Percentiles rank a stretch among this genome's conserved stretches.
Evolutionary conservation across 2,888 invertebrate species (phyloP).

Genomic region (Epistrophella euchroma): DNA sequence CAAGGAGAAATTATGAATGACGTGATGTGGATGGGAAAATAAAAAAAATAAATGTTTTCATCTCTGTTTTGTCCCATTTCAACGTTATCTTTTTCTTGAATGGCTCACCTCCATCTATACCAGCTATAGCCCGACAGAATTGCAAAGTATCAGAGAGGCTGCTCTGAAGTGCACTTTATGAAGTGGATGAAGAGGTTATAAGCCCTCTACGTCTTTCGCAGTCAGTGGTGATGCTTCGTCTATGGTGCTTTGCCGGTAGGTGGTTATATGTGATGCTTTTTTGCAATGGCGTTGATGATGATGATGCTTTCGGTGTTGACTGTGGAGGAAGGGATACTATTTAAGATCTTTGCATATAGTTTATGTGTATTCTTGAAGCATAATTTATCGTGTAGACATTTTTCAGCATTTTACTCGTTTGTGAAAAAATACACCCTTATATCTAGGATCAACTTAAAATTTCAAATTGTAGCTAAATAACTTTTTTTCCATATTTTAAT

Average conservation of each 20-base stretch:
- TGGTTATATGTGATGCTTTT: slow-evolving; percentile 53
- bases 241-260: slow-evolving; percentile 30
- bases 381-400: slow-evolving; percentile 66
- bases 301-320: slow-evolving; percentile 41
- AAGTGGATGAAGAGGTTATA: slow-evolving; percentile 76
- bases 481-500: slow-evolving; percentile 9
- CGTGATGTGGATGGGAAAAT: slow-evolving; percentile 69
- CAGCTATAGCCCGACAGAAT: not conserved
- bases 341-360: slow-evolving; percentile 57
- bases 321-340: slow-evolving; percentile 51
- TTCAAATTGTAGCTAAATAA: not conserved
- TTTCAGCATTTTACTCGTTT: slow-evolving; percentile 58
- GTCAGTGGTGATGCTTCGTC: slow-evolving; percentile 67
- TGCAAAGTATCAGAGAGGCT: slow-evolving; percentile 29
- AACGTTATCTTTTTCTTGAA: slow-evolving; percentile 35
- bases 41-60: slow-evolving; percentile 16
- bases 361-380: slow-evolving; percentile 59
- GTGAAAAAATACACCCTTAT: slow-evolving; percentile 56
- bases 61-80: slow-evolving; percentile 15
- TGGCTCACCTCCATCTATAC: slow-evolving; percentile 1
- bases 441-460: not conserved
- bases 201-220: slow-evolving; percentile 74
- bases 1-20: slow-evolving; percentile 75
- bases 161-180: slow-evolving; percentile 74
- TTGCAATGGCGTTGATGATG: slow-evolving; percentile 37